These are phyloP conservation scores for Leucozona laternaria DNA, from an alignment of 2,888 invertebrate genomes.

Conservation along the genomic window DNA sequence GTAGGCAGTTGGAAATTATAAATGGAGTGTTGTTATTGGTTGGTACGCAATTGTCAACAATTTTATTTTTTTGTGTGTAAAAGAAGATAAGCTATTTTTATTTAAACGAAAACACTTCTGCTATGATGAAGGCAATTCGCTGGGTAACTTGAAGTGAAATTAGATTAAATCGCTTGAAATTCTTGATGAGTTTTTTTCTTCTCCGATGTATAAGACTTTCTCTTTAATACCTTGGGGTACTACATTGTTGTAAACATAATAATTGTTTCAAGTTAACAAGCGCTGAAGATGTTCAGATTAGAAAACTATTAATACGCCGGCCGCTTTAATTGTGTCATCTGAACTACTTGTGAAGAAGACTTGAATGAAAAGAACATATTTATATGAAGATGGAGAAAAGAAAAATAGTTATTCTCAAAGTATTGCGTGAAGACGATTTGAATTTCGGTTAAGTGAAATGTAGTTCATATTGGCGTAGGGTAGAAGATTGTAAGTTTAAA, in stretches of 20 bases:
- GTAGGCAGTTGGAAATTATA: no score
- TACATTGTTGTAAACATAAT: constrained; percentile 3
- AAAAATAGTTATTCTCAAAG: not conserved
- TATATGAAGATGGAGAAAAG: not conserved
- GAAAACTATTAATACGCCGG: constrained; percentile 17
- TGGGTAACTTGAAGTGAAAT: constrained; percentile 30
- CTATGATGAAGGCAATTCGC: constrained; percentile 13
- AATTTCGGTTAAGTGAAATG: no score
- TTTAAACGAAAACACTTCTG: not conserved
- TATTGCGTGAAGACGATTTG: not conserved
- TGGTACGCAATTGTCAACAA: constrained; percentile 50
- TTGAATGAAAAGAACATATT: not conserved
- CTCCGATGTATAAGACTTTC: constrained; percentile 9
- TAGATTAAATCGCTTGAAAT: constrained; percentile 14
- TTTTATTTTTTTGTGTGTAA: not conserved
- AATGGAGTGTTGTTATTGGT: constrained; percentile 9
- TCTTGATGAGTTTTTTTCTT: constrained; percentile 24
- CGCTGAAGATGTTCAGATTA: constrained; percentile 1
- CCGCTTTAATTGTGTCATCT: constrained; percentile 6
- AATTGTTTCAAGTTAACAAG: not conserved
- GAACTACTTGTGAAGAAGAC: not conserved
- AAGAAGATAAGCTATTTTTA: not conserved
- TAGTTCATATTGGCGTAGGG: no score
- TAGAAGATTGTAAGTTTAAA: no score
- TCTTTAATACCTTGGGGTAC: constrained; percentile 5